Evolutionary conservation across 1,140 invertebrate genomes (phyloP).

Genomic region (Platyscapa corneri): DNA sequence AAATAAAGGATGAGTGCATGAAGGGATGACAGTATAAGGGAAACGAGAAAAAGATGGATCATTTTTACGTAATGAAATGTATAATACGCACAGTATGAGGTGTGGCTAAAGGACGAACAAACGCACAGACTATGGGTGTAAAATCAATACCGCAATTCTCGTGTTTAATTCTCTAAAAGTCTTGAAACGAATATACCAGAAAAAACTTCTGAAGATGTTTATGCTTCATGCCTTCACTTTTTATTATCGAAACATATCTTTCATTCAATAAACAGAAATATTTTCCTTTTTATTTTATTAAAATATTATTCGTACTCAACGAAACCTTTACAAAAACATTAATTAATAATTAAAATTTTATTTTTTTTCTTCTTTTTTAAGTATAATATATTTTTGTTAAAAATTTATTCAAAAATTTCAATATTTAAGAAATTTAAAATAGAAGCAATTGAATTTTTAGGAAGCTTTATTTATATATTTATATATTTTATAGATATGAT

Average conservation of each 20-base stretch:
- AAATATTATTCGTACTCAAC: neutral
- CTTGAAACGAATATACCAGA: neutral
- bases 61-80: neutral
- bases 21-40: neutral
- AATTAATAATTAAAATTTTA: neutral
- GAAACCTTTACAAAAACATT: no score
- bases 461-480: no score
- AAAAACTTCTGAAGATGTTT: neutral
- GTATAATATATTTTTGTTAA: neutral
- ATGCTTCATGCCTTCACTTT: neutral
- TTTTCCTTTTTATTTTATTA: neutral
- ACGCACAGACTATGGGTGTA: slow-evolving; percentile 32
- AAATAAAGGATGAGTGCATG: neutral
- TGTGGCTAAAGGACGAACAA: slow-evolving; percentile 33
- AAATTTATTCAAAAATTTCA: neutral
- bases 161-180: neutral
- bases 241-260: neutral
- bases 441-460: no score
- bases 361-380: neutral
- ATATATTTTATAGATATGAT: neutral
- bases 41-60: neutral
- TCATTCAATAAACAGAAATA: neutral
- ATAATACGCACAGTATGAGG: neutral
- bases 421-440: neutral
- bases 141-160: slow-evolving; percentile 53